A percentile compares a stretch with the other conserved stretches of the same genome.
Evolutionary conservation across 2,113 vertebrate species (phyloP).

Genomic region (Aptenodytes patagonicus): DNA sequence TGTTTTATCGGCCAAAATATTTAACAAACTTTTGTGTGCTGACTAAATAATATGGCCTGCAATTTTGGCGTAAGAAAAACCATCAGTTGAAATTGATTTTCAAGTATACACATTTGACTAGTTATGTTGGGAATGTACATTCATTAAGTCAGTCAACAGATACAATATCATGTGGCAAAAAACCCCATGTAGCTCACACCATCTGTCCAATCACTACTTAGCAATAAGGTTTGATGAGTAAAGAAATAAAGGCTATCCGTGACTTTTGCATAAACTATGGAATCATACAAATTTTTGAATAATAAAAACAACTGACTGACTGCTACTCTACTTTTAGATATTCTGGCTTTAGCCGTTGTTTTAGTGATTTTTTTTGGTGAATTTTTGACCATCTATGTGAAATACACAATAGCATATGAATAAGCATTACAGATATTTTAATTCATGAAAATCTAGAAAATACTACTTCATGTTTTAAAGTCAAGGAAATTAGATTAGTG

Average conservation of each 20-base stretch:
- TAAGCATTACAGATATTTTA: not conserved
- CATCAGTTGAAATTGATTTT: not conserved
- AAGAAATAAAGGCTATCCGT: not conserved
- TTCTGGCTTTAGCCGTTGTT: not conserved
- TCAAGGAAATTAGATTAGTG: not conserved
- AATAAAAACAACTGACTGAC: not conserved
- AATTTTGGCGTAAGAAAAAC: not conserved
- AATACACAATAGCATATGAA: not conserved
- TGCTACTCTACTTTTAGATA: not conserved
- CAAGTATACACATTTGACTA: not conserved
- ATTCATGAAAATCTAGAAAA: not conserved
- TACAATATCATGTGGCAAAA: not conserved
- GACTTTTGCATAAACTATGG: not conserved
- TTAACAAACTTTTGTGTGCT: not conserved
- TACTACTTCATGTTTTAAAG: not conserved
- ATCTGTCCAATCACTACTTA: not conserved
- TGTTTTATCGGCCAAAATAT: not conserved
- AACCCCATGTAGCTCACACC: rapidly evolving
- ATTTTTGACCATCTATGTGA: not conserved
- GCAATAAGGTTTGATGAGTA: not conserved
- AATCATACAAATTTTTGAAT: not conserved
- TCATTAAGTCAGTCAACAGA: not conserved
- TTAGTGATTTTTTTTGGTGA: not conserved
- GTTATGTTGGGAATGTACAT: not conserved
- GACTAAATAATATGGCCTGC: not conserved